Base-by-base conservation (phyloP, 1,140 invertebrate genomes). In the Sesamia nonagrioides region DNA sequence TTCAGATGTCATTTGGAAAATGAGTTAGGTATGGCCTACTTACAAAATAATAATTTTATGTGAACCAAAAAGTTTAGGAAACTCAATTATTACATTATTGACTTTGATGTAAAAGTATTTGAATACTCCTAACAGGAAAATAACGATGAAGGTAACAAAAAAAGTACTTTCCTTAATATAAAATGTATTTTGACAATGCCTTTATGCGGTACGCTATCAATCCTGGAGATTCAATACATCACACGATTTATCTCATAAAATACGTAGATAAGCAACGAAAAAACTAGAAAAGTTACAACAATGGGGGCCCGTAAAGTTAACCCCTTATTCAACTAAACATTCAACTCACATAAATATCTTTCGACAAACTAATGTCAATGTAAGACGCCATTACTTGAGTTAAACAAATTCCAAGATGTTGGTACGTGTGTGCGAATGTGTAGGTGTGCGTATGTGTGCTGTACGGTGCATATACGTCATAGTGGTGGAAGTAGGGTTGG, bases 301-400 rank as follows among this genome's bases (percentile, higher is more conserved):
- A 93, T 90, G 45, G 74, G 60, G 83, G 83, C 79, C 61, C 84
- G 86, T 89, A 92, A 92, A 92, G 86, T 94, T 90, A 92, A 92
- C 90, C 88, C 92, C 91, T 91, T 92, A 90, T 91, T 88, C 89
- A 89, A 92, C 88, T 89, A 88, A 88, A 93, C 86, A 93, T 89
- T 87, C 88, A 91, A 94, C 86, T 91, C 91, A 80, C 93, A 94
- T 94, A 94, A 93, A 94, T 94, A 90, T 91, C 89, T 90, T 93
- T 91, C 88, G 91, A 92, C 90, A 92, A 94, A 94, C 92, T 94
- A 94, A 94, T 94, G 93, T 93, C 92, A 94, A 93, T 93, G 89
- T 94, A 92, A 92, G 89, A 92, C 89, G 91, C 93, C 89, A 93
- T 92, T 88, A 85, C 81, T 88, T 77, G 79, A 76, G 83, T 87